A percentile compares a stretch with the other conserved stretches of the same genome.
Evolutionary conservation across 2,113 vertebrate species (phyloP).

Genomic region (Acanthisitta chloris): DNA sequence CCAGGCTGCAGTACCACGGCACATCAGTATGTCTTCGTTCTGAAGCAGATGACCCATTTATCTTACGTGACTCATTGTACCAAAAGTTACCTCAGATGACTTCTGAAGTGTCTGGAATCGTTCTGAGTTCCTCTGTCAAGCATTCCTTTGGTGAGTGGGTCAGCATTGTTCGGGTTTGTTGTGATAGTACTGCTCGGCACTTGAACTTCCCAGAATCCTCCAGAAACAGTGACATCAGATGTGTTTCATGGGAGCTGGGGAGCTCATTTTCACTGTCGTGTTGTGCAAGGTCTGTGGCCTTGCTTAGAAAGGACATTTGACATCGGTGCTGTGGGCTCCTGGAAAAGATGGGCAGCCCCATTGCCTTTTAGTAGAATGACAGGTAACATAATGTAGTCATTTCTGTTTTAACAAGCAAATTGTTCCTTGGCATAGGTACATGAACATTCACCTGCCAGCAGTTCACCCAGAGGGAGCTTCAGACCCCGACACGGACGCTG

Average conservation of each 20-base stretch:
- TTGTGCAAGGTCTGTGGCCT: not conserved
- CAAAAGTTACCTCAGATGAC: slow-evolving; percentile 6
- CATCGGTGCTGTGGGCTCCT: not conserved
- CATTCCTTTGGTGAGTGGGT: not conserved
- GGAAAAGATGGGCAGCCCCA: not conserved
- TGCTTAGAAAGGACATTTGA: not conserved
- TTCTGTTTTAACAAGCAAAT: not conserved
- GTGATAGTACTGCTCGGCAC: not conserved
- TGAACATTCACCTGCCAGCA: not conserved
- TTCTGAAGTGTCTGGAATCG: not conserved
- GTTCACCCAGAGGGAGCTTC: not conserved
- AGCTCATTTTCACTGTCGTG: not conserved
- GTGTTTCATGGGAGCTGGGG: not conserved
- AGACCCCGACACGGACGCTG: not conserved
- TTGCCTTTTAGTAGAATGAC: not conserved
- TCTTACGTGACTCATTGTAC: not conserved
- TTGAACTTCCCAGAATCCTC: not conserved
- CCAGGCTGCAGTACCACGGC: not conserved
- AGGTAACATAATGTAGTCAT: not conserved
- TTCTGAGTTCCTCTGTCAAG: not conserved
- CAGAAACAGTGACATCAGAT: not conserved
- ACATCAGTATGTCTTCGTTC: not conserved
- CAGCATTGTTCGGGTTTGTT: not conserved
- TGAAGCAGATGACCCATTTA: not conserved
- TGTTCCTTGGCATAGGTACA: not conserved